Evolutionary conservation across 2,888 invertebrate species (phyloP).

Genomic region (Nomada ferruginata): DNA sequence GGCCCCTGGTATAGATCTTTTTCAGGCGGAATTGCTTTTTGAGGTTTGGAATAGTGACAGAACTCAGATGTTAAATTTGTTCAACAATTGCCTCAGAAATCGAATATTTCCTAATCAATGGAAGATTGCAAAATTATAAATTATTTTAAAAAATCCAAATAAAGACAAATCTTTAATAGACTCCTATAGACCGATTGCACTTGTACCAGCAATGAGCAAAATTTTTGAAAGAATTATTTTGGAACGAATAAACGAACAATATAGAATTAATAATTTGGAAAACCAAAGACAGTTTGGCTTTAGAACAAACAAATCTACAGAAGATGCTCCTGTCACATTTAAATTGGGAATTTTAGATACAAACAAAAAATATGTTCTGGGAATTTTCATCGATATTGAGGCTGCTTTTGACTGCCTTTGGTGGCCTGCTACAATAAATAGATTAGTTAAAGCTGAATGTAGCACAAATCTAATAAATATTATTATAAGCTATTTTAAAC

Average conservation of each 20-base stretch:
- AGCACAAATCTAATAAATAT: too few relatives aligned
- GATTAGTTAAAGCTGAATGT: too few relatives aligned
- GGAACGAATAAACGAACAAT: not conserved
- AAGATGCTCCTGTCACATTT: slow-evolving; percentile 1
- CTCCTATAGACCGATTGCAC: not conserved
- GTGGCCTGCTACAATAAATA: too few relatives aligned
- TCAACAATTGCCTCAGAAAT: not conserved
- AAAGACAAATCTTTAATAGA: not conserved
- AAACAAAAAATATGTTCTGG: not conserved
- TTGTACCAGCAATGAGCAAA: not conserved
- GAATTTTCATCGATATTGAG: slow-evolving; percentile 5
- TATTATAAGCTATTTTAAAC: too few relatives aligned
- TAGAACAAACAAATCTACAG: too few relatives aligned
- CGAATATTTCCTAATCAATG: not conserved
- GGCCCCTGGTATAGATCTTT: not conserved
- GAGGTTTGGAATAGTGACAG: not conserved
- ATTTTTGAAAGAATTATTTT: not conserved
- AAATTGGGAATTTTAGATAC: not conserved
- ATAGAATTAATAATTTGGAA: too few relatives aligned
- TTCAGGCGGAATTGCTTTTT: not conserved
- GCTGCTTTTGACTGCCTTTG: not conserved
- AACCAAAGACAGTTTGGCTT: too few relatives aligned
- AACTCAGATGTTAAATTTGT: not conserved
- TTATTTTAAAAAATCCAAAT: not conserved
- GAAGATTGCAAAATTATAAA: not conserved